These are phyloP conservation scores for Noctua fimbriata DNA, from an alignment of 2,888 invertebrate genomes.

Conservation along the genomic window DNA sequence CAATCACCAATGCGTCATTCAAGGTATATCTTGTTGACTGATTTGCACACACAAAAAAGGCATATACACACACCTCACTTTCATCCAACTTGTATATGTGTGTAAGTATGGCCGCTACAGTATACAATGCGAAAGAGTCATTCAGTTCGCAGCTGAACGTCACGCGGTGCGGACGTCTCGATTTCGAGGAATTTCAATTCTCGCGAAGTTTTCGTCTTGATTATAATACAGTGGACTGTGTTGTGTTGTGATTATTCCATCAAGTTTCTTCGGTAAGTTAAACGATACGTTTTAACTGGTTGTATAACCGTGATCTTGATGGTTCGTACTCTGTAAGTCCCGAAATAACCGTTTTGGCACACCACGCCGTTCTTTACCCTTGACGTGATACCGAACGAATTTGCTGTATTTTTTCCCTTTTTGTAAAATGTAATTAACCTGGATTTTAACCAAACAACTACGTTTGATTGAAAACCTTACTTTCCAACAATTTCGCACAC, in stretches of 20 bases:
- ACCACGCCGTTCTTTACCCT: conserved; percentile 77
- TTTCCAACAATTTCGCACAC: conserved; percentile 24
- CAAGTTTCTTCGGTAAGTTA: conserved; percentile 80
- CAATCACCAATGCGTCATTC: conserved; percentile 74
- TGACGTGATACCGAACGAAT: conserved; percentile 71
- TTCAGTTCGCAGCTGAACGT: conserved; percentile 81
- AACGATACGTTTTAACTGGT: conserved; percentile 38
- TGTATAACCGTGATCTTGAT: conserved; percentile 79
- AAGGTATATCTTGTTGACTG: conserved; percentile 64
- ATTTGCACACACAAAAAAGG: conserved; percentile 71
- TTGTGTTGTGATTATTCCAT: conserved; percentile 80
- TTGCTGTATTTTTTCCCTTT: conserved; percentile 50
- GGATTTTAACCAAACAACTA: neutral
- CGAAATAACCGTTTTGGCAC: conserved; percentile 87
- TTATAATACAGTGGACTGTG: conserved; percentile 73
- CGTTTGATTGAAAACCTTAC: conserved; percentile 1
- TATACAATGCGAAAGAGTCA: conserved; percentile 74
- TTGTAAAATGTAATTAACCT: conserved; percentile 29
- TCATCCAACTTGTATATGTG: conserved; percentile 72
- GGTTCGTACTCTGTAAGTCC: conserved; percentile 66
- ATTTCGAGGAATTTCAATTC: conserved; percentile 40
- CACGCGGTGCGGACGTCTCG: conserved; percentile 72
- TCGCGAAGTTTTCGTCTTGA: conserved; percentile 68
- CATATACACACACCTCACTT: conserved; percentile 74
- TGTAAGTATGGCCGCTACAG: conserved; percentile 65